Evolutionary conservation across 2,888 invertebrate genomes (phyloP).

Genomic region (Acrobeloides nanus): DNA sequence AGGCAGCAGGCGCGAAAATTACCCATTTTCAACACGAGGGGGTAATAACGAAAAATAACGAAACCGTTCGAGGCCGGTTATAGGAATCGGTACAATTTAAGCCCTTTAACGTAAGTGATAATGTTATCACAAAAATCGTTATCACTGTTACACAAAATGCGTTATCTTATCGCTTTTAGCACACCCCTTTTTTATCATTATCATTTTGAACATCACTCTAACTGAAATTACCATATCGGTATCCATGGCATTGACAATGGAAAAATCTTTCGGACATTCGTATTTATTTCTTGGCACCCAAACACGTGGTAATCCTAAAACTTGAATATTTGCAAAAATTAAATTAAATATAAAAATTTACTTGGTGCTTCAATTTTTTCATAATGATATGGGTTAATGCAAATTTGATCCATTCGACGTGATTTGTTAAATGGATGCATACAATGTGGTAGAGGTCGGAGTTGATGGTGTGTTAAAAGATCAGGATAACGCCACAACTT

Average conservation of each 20-base stretch:
- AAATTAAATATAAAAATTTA: slow-evolving; percentile 10
- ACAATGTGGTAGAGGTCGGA: slow-evolving; percentile 18
- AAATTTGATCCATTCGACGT: slow-evolving; percentile 16
- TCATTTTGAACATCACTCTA: too few species aligned
- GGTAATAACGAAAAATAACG: too few species aligned
- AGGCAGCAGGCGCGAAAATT: too few species aligned
- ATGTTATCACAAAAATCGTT: too few species aligned
- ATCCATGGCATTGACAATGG: slow-evolving; percentile 1
- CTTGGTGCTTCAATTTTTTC: slow-evolving; percentile 18
- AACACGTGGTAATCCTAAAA: slow-evolving; percentile 19
- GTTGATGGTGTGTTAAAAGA: slow-evolving; percentile 27
- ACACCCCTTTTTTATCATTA: too few species aligned
- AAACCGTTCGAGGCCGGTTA: too few species aligned
- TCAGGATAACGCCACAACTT: slow-evolving; percentile 25
- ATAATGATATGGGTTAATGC: slow-evolving; percentile 31
- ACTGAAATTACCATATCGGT: slow-evolving; percentile 10
- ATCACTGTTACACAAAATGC: too few species aligned
- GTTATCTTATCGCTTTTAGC: too few species aligned
- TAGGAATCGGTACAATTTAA: too few species aligned
- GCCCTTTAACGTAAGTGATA: too few species aligned
- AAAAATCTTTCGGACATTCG: slow-evolving; percentile 8
- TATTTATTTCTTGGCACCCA: slow-evolving; percentile 15
- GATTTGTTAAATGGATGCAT: slow-evolving; percentile 22
- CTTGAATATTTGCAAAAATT: background rate
- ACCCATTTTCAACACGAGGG: too few species aligned